phyloP scores from a whole-genome alignment of 2,797 vertebrate genomes.

The Tamandua tetradactyla region DNA sequence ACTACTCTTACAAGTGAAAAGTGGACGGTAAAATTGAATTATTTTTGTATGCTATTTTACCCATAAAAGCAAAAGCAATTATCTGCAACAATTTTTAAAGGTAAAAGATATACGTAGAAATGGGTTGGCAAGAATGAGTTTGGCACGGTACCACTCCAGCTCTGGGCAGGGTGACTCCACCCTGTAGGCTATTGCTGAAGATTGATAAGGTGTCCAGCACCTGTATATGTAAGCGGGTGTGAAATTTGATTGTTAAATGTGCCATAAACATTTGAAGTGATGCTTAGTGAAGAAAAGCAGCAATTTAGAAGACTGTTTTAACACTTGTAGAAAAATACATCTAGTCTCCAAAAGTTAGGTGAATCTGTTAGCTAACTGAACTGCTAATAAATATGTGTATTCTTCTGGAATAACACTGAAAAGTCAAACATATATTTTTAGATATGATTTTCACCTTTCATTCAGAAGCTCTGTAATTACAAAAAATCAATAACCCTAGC shows the following conservation, averaged over 20 bases:
- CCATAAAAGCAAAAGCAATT: conserved; percentile 70
- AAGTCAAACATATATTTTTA: not conserved
- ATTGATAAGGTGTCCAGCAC: not conserved
- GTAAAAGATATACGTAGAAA: conserved; percentile 70
- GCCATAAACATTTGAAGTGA: not conserved
- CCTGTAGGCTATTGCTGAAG: not conserved
- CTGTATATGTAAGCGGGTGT: no score
- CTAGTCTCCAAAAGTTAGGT: not conserved
- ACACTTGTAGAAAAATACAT: not conserved
- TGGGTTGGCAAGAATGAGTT: conserved; percentile 5
- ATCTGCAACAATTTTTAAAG: conserved; percentile 74
- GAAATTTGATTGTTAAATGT: not conserved
- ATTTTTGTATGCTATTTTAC: conserved; percentile 57
- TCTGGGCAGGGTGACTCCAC: not conserved
- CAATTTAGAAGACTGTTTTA: not conserved
- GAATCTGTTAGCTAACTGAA: not conserved
- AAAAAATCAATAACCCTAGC: not conserved
- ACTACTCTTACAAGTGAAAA: conserved; percentile 61
- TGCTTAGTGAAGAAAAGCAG: not conserved
- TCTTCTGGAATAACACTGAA: not conserved
- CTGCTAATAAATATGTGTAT: not conserved
- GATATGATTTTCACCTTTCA: not conserved
- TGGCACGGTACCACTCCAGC: not conserved
- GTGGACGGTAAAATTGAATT: conserved; percentile 66
- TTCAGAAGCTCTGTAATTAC: not conserved